phyloP scores from a whole-genome alignment of 2,888 invertebrate genomes.

The Acanthosepion lycidas region DNA sequence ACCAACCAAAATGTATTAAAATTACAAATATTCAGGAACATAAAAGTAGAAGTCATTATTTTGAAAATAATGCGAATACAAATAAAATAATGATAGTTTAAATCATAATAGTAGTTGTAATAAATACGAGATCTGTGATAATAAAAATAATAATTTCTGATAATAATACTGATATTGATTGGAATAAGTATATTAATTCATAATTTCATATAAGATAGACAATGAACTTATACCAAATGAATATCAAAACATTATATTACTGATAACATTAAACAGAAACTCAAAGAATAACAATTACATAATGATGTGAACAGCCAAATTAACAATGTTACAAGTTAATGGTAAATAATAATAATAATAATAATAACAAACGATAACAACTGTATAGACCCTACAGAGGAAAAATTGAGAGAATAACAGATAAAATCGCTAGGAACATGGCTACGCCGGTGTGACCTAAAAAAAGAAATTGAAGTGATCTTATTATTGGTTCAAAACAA shows the following conservation, averaged over 20 bases:
- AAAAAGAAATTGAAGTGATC: too few species aligned
- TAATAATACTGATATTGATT: not conserved
- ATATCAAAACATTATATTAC: not conserved
- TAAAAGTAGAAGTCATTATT: not conserved
- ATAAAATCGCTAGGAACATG: too few species aligned
- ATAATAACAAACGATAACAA: not conserved
- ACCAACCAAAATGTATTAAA: not conserved
- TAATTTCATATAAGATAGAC: not conserved
- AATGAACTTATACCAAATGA: not conserved
- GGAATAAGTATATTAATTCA: not conserved
- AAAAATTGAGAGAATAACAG: too few species aligned
- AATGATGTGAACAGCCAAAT: not conserved
- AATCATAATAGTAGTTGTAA: not conserved
- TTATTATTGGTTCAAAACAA: too few species aligned
- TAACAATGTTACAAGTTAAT: not conserved
- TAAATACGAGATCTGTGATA: not conserved
- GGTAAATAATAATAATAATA: constrained; percentile 4
- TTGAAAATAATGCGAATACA: not conserved
- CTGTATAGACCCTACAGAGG: not conserved
- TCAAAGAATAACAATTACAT: not conserved
- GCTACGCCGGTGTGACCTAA: too few species aligned
- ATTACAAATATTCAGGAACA: not conserved
- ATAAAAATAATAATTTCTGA: not conserved
- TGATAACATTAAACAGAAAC: not conserved
- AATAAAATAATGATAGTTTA: not conserved